These are phyloP conservation scores for Desmodus rotundus DNA, from an alignment of 2,113 vertebrate genomes.

Conservation along the genomic window DNA sequence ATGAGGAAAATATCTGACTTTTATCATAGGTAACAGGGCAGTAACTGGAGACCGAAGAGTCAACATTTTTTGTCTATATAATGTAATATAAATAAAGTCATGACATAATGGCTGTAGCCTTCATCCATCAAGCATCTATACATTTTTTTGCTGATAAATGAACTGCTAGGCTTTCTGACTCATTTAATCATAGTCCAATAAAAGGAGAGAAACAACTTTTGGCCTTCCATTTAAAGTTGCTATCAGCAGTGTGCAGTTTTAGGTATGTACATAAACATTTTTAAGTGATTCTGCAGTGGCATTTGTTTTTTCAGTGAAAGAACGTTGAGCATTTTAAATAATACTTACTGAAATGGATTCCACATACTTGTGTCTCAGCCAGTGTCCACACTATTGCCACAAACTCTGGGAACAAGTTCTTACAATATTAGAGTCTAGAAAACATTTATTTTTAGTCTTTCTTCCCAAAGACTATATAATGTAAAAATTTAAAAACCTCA, in stretches of 20 bases:
- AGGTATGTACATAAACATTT: constrained; percentile 37
- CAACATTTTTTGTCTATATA: constrained; percentile 56
- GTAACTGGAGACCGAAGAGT: constrained; percentile 44
- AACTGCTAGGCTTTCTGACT: constrained; percentile 58
- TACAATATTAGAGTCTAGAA: constrained; percentile 31
- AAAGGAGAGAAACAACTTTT: constrained; percentile 49
- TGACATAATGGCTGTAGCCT: constrained; percentile 53
- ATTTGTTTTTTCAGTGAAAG: constrained; percentile 28
- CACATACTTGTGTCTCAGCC: constrained; percentile 27
- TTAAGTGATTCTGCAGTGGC: constrained; percentile 52
- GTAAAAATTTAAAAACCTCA: not conserved
- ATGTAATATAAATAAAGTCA: constrained; percentile 69
- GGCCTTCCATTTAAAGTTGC: constrained; percentile 40
- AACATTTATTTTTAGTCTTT: constrained; percentile 30
- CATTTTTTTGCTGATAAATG: constrained; percentile 62
- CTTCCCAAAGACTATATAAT: constrained; percentile 20
- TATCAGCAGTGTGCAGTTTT: constrained; percentile 40
- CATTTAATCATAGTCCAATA: constrained; percentile 49
- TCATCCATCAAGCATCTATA: constrained; percentile 59
- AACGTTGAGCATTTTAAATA: constrained; percentile 55
- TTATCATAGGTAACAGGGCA: constrained; percentile 60
- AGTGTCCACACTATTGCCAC: constrained; percentile 31
- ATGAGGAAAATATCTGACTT: constrained; percentile 66
- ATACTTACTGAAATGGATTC: constrained; percentile 43
- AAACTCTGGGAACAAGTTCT: constrained; percentile 47